Percentiles rank a stretch among this genome's conserved stretches.
Evolutionary conservation across 2,113 vertebrate species (phyloP).

Genomic region (Madoqua kirkii): DNA sequence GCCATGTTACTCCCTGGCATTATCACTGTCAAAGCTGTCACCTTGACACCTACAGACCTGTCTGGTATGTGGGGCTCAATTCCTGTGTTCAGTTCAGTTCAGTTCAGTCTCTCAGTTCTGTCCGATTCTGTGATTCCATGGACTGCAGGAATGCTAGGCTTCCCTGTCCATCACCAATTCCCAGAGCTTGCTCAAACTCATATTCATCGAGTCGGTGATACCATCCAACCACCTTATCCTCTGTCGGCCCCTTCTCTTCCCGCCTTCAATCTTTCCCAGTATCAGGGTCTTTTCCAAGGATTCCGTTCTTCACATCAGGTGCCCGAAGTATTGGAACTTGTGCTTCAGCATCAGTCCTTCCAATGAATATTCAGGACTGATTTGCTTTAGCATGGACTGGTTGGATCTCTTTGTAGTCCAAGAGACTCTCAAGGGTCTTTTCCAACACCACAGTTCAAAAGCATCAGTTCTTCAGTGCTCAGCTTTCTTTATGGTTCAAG

Average conservation of each 20-base stretch:
- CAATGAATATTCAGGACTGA: not conserved
- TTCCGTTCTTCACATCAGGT: not conserved
- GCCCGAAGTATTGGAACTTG: not conserved
- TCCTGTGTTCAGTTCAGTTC: not conserved
- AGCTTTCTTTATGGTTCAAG: not conserved
- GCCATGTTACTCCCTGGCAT: not conserved
- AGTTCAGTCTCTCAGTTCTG: not conserved
- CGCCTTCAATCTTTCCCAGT: not conserved
- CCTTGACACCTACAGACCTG: not conserved
- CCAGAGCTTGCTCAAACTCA: not conserved
- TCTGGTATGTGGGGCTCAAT: accelerated
- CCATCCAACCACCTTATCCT: not conserved
- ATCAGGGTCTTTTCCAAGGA: not conserved
- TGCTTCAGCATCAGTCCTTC: not conserved
- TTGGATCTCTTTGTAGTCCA: not conserved
- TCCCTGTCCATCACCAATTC: not conserved
- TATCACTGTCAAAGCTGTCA: not conserved
- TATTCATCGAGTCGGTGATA: not conserved
- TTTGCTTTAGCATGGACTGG: not conserved
- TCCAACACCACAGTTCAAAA: not conserved
- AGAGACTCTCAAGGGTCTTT: not conserved
- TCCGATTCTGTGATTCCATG: not conserved
- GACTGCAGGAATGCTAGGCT: not conserved
- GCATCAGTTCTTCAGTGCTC: not conserved
- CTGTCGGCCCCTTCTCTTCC: not conserved